Conservation (phyloP, 2,113 vertebrate genomes). For the Mastomys natalensis region DNA sequence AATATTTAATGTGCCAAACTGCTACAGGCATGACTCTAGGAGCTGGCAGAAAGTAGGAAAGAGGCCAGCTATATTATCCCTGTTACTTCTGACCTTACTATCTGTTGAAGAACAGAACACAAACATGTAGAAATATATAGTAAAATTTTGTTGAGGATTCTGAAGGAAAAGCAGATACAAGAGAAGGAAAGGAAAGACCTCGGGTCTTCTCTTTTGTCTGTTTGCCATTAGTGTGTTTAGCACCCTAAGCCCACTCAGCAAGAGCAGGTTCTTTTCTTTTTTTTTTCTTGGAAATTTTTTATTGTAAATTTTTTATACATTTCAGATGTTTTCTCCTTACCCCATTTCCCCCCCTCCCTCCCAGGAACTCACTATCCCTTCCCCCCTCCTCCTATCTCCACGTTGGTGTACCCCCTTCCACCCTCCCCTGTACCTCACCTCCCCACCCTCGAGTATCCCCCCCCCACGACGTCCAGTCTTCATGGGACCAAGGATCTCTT, state of each 20-base stretch:
- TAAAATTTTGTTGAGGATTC: neutral
- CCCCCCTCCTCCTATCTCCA: too few species aligned
- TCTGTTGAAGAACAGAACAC: neutral
- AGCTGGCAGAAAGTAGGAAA: neutral
- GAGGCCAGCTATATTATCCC: too few species aligned
- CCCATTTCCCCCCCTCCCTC: too few species aligned
- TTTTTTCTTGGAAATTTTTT: too few species aligned
- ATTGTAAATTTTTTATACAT: too few species aligned
- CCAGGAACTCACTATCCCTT: too few species aligned
- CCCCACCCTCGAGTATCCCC: too few species aligned
- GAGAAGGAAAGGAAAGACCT: neutral
- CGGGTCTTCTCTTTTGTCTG: neutral
- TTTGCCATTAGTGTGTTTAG: neutral
- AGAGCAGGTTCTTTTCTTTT: neutral
- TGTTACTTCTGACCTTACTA: neutral
- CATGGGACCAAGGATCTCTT: too few species aligned
- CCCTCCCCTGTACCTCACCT: too few species aligned
- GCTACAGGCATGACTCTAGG: neutral
- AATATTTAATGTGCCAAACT: neutral
- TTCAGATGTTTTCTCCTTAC: too few species aligned
- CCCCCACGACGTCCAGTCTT: too few species aligned
- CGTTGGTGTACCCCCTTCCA: too few species aligned
- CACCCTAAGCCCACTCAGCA: neutral
- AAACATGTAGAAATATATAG: neutral
- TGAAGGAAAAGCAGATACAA: neutral